These are phyloP conservation scores for Phalacrocorax brasilianus DNA, from an alignment of 2,113 vertebrate genomes.

Conservation along the genomic window DNA sequence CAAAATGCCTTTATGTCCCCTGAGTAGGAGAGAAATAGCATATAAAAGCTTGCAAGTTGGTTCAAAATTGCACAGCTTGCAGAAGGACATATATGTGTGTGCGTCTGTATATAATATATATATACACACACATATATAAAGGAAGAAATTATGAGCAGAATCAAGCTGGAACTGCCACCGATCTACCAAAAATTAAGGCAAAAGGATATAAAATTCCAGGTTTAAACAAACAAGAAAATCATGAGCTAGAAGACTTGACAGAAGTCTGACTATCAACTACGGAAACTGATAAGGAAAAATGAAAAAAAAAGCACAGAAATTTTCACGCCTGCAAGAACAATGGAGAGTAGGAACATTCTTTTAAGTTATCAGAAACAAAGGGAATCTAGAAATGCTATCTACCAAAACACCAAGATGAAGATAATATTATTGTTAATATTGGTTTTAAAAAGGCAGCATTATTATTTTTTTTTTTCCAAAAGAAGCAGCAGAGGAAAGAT, in stretches of 20 bases:
- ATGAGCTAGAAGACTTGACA: background rate
- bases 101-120: too few species aligned
- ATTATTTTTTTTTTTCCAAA: background rate
- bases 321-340: background rate
- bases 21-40: background rate
- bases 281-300: background rate
- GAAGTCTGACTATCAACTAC: background rate
- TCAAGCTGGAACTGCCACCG: accelerated
- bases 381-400: background rate
- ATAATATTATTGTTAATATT: accelerated
- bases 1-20: background rate
- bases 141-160: background rate
- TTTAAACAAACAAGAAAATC: background rate
- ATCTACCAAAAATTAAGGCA: background rate
- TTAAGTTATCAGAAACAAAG: background rate
- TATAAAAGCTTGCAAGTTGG: background rate
- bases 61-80: background rate
- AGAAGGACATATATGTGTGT: accelerated
- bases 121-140: too few species aligned
- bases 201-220: background rate
- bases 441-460: background rate
- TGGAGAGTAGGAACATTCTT: background rate
- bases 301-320: background rate
- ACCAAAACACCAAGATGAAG: background rate
- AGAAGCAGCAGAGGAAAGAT: background rate